Evolutionary conservation across 2,113 vertebrate species (phyloP), one percentile per base, ranked within the genome.

Genomic region (Triplophysa siluroides): DNA sequence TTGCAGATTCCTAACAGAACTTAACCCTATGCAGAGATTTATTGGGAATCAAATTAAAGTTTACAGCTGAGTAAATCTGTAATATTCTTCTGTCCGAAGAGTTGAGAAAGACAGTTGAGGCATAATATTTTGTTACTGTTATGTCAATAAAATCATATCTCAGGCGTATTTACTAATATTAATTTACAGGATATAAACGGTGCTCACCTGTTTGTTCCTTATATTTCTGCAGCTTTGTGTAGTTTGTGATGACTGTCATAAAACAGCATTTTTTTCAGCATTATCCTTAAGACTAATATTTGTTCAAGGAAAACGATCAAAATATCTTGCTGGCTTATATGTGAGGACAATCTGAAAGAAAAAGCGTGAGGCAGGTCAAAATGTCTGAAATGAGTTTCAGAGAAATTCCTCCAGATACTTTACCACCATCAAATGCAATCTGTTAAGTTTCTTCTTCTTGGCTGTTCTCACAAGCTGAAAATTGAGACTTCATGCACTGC

Each of bases 141-240:
- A 70, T 70, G 76, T 83, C 62, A n/a, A 80, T 74, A 76, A 61
- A 8, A 79, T 79, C 45, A 81, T 45, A 71, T 45, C 85, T 83
- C 87, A 80, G 82, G 52, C 18, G 19, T 81, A 83, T 83, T 75
- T 58, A n/a, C n/a, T n/a, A 83, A 85, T 83, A 84, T 82, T 84
- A 71, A 83, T 69, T 65, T 8, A 26, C 13, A 2, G 7, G 14
- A 52, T 60, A 62, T 76, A 65, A 78, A 82, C 61, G 24, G 61
- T 60, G 81, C 62, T 68, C 74, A 68, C 52, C 54, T 65, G 68
- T 11, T 58, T 73, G 5, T 60, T 23, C 10, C 13, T 41, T 3
- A 41, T 60, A 47, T 45, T 23, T 45, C 3, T 62, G 4, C 21
- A 19, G 38, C 4, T 24, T 47, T 41, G 19, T 61, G 3, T 45